Percentiles rank a stretch among this genome's conserved stretches.
These are phyloP conservation scores for Peribatodes rhomboidaria DNA, from an alignment of 2,888 invertebrate species.

Conservation along the genomic window DNA sequence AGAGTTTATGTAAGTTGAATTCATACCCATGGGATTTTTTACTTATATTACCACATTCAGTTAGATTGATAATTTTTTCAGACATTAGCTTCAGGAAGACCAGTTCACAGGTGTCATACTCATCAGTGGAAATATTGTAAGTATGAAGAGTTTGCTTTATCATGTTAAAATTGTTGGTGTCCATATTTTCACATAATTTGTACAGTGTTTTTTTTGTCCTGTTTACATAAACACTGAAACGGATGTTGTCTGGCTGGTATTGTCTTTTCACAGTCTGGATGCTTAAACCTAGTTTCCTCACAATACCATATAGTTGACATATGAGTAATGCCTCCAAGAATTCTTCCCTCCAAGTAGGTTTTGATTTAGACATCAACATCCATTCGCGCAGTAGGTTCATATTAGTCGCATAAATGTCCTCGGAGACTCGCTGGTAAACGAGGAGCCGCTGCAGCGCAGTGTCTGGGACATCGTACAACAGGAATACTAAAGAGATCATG, in stretches of 20 bases:
- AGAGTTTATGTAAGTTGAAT: constrained; percentile 61
- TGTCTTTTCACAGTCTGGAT: constrained; percentile 61
- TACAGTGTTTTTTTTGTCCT: constrained; percentile 75
- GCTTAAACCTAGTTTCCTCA: constrained; percentile 73
- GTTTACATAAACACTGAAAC: constrained; percentile 62
- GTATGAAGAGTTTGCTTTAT: constrained; percentile 69
- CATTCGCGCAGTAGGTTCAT: constrained; percentile 74
- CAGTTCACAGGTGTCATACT: constrained; percentile 72
- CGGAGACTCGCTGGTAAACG: constrained; percentile 69
- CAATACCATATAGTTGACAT: constrained; percentile 70
- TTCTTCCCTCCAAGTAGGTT: constrained; percentile 71
- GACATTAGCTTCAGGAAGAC: constrained; percentile 74
- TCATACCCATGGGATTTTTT: constrained; percentile 49
- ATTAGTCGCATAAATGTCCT: constrained; percentile 60
- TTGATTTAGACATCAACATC: constrained; percentile 67
- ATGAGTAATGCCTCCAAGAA: constrained; percentile 77
- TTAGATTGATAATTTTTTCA: constrained; percentile 67
- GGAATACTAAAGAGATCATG: constrained; percentile 75
- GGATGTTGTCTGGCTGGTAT: constrained; percentile 63
- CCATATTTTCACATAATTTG: constrained; percentile 73
- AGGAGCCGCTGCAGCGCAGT: constrained; percentile 74
- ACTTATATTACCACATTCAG: constrained; percentile 50
- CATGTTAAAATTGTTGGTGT: constrained; percentile 60
- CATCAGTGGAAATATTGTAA: constrained; percentile 64
- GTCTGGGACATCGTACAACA: constrained; percentile 75